Evolutionary conservation across 2,888 invertebrate genomes (phyloP).

Genomic region (Acrobasis consociella): DNA sequence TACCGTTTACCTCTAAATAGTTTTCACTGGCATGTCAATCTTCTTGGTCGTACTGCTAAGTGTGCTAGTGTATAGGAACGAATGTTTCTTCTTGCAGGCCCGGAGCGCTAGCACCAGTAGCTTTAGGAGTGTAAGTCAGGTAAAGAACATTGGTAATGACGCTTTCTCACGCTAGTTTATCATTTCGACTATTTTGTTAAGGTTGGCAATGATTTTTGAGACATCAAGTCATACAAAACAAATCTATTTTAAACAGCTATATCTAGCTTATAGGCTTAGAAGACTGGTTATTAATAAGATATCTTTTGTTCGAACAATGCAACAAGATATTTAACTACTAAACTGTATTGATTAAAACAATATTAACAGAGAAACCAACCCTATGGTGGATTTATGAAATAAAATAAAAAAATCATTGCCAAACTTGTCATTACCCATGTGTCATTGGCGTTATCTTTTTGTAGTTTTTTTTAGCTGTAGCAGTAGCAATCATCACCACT

Average conservation of each 20-base stretch:
- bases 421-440: slow-evolving; percentile 44
- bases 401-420: slow-evolving; percentile 53
- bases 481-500: slow-evolving; percentile 52
- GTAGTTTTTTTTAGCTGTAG: slow-evolving; percentile 75
- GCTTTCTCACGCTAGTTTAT: slow-evolving; percentile 71
- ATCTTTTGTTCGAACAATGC: too few species aligned
- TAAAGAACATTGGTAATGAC: slow-evolving; percentile 70
- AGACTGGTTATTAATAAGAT: too few species aligned
- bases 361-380: too few species aligned
- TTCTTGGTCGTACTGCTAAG: slow-evolving; percentile 73
- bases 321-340: too few species aligned
- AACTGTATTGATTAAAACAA: too few species aligned
- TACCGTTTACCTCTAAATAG: slow-evolving; percentile 43
- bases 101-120: slow-evolving; percentile 94
- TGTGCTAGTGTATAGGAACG: slow-evolving; percentile 81
- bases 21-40: slow-evolving; percentile 64
- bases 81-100: slow-evolving; percentile 88
- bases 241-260: too few species aligned
- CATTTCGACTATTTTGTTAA: slow-evolving; percentile 54
- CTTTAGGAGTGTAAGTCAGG: slow-evolving; percentile 95
- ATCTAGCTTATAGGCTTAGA: too few species aligned
- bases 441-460: slow-evolving; percentile 62
- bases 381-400: background rate
- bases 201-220: slow-evolving; percentile 61
- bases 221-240: background rate